phyloP scores from a whole-genome alignment of 1,140 invertebrate species.

The Tenebrio molitor region DNA sequence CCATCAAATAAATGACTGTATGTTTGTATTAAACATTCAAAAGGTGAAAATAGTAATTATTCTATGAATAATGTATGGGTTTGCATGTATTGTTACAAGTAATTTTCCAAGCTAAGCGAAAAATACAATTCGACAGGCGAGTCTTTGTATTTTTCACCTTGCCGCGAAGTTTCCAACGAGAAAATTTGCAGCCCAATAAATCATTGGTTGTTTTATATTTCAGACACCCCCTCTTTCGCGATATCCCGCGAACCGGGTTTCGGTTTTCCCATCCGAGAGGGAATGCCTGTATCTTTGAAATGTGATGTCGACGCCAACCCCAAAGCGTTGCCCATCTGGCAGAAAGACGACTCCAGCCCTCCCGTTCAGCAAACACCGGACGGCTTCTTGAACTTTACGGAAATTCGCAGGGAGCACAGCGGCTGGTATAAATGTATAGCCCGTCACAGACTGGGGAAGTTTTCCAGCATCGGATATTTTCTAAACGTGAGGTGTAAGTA shows the following conservation, averaged over 20 bases:
- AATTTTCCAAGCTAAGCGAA: not conserved
- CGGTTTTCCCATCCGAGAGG: conserved; percentile 86
- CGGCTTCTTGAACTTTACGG: conserved; percentile 86
- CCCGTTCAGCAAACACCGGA: conserved; percentile 79
- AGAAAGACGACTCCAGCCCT: conserved; percentile 75
- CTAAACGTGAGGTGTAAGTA: conserved; percentile 88
- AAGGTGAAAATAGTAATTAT: conserved; percentile 16
- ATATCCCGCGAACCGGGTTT: conserved; percentile 91
- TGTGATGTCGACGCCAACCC: conserved; percentile 94
- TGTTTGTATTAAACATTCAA: not conserved
- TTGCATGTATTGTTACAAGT: no score
- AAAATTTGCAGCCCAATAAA: conserved; percentile 45
- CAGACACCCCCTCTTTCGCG: conserved; percentile 91
- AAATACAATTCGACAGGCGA: not conserved
- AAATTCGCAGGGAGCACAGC: conserved; percentile 81
- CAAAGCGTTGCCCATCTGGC: conserved; percentile 87
- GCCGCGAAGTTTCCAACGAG: not conserved
- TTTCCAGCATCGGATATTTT: conserved; percentile 90
- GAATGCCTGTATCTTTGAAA: conserved; percentile 86
- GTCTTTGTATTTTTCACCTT: conserved; percentile 10
- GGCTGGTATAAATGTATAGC: conserved; percentile 93
- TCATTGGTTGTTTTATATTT: conserved; percentile 50
- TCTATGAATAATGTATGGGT: conserved; percentile 4
- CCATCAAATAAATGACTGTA: not conserved
- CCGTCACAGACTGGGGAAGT: conserved; percentile 83